These are phyloP conservation scores for Pinna nobilis DNA, from an alignment of 1,140 invertebrate species.

Conservation along the genomic window DNA sequence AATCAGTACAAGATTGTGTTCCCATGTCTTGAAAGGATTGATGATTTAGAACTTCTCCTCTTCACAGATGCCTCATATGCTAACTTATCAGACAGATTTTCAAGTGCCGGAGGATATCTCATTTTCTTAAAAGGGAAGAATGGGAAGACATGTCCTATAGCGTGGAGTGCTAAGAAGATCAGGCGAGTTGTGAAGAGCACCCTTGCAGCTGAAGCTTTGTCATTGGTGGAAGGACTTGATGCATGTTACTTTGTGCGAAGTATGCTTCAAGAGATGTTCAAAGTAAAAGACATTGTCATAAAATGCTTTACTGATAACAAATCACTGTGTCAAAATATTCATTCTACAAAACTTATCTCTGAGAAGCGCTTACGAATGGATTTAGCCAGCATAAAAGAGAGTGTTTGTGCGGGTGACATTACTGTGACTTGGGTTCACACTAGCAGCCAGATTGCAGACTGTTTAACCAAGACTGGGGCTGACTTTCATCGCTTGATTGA, in stretches of 20 bases:
- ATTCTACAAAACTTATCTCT: constrained; percentile 38
- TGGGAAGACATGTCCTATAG: too few relatives aligned
- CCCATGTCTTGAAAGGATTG: too few relatives aligned
- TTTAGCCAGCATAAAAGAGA: constrained; percentile 34
- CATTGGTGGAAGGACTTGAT: constrained; percentile 16
- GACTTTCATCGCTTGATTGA: too few relatives aligned
- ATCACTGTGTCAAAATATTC: constrained; percentile 32
- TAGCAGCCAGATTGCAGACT: constrained; percentile 30
- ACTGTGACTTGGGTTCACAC: constrained; percentile 25
- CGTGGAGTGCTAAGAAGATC: constrained; percentile 29
- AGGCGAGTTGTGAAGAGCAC: constrained; percentile 29
- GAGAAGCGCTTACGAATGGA: constrained; percentile 39
- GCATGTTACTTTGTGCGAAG: constrained; percentile 6
- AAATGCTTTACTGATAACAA: constrained; percentile 24
- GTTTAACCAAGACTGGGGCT: constrained; percentile 33
- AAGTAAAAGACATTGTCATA: neutral
- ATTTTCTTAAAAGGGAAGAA: too few relatives aligned
- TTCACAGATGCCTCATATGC: too few relatives aligned
- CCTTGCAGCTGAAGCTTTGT: constrained; percentile 7
- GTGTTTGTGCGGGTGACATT: constrained; percentile 25
- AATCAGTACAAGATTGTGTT: too few relatives aligned
- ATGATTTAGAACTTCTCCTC: too few relatives aligned
- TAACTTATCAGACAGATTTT: too few relatives aligned
- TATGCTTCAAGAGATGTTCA: neutral
- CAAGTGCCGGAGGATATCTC: too few relatives aligned